phyloP scores from a whole-genome alignment of 2,797 vertebrate genomes.

The Pyrrhura leucotis region DNA sequence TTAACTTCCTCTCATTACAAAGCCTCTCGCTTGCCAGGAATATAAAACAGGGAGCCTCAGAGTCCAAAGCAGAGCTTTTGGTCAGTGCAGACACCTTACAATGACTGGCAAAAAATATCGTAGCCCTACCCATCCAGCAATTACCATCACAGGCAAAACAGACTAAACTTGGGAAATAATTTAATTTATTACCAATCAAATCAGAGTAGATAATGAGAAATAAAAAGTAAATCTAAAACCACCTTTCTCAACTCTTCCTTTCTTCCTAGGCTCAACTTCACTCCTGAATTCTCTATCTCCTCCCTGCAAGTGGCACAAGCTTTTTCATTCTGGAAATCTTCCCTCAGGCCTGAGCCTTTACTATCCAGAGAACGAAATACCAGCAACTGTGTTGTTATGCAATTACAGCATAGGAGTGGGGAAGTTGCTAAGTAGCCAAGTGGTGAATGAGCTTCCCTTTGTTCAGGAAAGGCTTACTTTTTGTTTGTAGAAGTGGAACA shows the following conservation, averaged over 20 bases:
- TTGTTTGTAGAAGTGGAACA: neutral
- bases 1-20: neutral
- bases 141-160: neutral
- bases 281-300: neutral
- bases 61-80: neutral
- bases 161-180: neutral
- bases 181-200: neutral
- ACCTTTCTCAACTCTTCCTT: neutral
- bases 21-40: neutral
- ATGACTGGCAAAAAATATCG: neutral
- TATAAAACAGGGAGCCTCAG: neutral
- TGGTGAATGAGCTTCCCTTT: neutral
- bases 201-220: neutral
- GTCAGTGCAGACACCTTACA: neutral
- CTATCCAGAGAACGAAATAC: neutral
- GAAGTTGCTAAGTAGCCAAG: neutral
- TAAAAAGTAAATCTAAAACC: neutral
- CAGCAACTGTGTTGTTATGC: fast-evolving
- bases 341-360: neutral
- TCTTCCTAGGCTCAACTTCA: neutral
- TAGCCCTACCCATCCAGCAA: neutral
- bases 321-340: neutral
- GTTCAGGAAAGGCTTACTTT: neutral
- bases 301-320: neutral
- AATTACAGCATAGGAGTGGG: fast-evolving